A percentile compares a stretch with the other conserved stretches of the same genome.
Conservation (phyloP, 2,888 invertebrate genomes). For the Drosophila eohydei region DNA sequence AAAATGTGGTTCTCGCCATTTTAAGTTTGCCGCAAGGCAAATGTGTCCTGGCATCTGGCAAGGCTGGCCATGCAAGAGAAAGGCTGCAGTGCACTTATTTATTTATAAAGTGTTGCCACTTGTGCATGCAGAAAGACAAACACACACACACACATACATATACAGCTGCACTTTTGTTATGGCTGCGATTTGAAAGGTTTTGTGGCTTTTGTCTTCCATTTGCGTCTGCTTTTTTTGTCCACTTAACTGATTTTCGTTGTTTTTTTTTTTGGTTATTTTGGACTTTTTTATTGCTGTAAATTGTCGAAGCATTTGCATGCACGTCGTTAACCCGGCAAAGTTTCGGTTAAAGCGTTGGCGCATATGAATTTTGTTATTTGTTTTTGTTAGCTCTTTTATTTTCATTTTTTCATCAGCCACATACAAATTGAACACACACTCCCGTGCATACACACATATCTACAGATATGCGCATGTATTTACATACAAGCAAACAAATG, state of each 20-base stretch:
- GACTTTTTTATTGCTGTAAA: constrained; percentile 57
- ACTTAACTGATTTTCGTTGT: constrained; percentile 4
- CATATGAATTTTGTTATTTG: constrained; percentile 60
- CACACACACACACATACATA: constrained; percentile 5
- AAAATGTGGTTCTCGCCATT: constrained; percentile 1
- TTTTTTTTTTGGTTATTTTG: constrained; percentile 32
- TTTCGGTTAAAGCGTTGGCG: constrained; percentile 49
- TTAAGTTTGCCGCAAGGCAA: constrained; percentile 11
- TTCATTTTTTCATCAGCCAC: constrained; percentile 33
- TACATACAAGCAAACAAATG: not conserved
- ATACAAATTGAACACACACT: constrained; percentile 45
- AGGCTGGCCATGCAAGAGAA: constrained; percentile 24
- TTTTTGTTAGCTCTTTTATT: constrained; percentile 28
- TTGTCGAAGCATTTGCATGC: constrained; percentile 73
- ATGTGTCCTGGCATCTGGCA: constrained; percentile 11
- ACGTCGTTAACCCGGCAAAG: constrained; percentile 55
- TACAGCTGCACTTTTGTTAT: constrained; percentile 15
- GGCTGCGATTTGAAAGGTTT: constrained; percentile 44
- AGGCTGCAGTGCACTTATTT: constrained; percentile 21
- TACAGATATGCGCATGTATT: not conserved
- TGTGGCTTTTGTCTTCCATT: constrained; percentile 29
- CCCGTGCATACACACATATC: constrained; percentile 2
- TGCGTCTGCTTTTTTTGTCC: constrained; percentile 21
- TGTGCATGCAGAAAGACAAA: constrained; percentile 7
- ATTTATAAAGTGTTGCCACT: constrained; percentile 14